Percentiles rank a stretch among this genome's conserved stretches.
phyloP scores from a whole-genome alignment of 2,797 vertebrate genomes.

The Lacerta agilis region DNA sequence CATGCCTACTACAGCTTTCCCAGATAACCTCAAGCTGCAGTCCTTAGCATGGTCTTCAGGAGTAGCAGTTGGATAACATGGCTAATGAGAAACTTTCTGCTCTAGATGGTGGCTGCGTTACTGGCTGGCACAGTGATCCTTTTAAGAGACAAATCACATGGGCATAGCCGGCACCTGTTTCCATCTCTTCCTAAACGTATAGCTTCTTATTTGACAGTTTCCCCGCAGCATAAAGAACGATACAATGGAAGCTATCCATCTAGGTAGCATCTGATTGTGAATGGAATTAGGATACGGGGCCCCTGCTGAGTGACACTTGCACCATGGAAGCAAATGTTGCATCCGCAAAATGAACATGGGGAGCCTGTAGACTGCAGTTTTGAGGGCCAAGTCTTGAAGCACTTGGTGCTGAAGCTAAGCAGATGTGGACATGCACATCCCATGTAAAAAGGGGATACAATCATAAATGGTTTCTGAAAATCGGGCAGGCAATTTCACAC shows the following conservation, averaged over 20 bases:
- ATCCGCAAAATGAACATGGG: background rate
- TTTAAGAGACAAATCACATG: background rate
- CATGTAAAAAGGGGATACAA: background rate
- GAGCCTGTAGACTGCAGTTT: background rate
- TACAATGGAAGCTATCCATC: background rate
- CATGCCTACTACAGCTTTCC: background rate
- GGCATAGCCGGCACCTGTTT: background rate
- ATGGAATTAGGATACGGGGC: background rate
- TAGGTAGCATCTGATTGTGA: background rate
- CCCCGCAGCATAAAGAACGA: background rate
- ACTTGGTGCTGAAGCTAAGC: background rate
- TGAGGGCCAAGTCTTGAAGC: background rate
- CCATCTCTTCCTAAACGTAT: background rate
- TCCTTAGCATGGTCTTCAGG: slow-evolving; percentile 29
- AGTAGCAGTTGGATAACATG: background rate
- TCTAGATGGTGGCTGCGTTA: no score
- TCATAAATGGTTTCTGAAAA: background rate
- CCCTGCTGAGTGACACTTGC: background rate
- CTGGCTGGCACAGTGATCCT: background rate
- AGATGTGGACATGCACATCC: background rate
- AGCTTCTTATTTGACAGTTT: background rate
- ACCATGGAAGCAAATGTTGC: background rate
- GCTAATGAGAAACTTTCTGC: background rate
- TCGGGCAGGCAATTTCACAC: background rate
- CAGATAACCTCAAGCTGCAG: slow-evolving; percentile 41